Evolutionary conservation across 2,888 invertebrate species (phyloP).

Genomic region (Cephus rjabovi): DNA sequence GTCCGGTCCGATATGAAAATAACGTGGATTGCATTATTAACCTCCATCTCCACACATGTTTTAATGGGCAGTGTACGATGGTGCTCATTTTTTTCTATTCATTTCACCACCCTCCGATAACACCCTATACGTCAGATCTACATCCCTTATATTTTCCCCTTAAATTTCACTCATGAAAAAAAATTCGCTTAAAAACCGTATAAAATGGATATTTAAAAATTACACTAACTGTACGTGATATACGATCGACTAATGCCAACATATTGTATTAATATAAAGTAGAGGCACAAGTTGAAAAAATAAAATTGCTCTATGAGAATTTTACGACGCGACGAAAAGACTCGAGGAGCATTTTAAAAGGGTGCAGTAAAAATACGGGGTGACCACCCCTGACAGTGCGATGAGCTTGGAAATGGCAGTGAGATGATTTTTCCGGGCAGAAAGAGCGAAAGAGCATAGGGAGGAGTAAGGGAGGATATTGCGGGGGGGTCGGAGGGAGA

Average conservation of each 20-base stretch:
- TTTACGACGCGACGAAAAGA: not conserved
- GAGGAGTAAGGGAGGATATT: conserved; percentile 25
- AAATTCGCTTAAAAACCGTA: not conserved
- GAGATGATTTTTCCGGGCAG: conserved; percentile 48
- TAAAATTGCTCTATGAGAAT: not conserved
- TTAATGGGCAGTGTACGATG: conserved; percentile 14
- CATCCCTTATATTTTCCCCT: not conserved
- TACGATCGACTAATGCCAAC: too few species aligned
- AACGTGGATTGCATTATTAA: conserved; percentile 35
- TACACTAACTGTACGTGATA: not conserved
- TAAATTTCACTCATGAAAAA: not conserved
- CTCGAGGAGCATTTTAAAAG: conserved; percentile 1
- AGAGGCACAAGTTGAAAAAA: not conserved
- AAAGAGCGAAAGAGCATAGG: conserved; percentile 22
- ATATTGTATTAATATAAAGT: too few species aligned
- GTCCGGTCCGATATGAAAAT: conserved; percentile 31
- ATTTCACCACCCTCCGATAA: not conserved
- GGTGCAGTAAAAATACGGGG: conserved; percentile 19
- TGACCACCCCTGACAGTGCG: conserved; percentile 34
- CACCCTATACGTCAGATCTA: not conserved
- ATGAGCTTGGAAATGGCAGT: conserved; percentile 46
- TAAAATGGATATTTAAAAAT: not conserved
- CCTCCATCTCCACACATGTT: conserved; percentile 21
- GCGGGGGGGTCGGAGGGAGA: conserved; percentile 18
- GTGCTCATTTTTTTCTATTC: not conserved